A percentile compares a stretch with the other conserved stretches of the same genome.
Evolutionary conservation across 1,140 invertebrate species (phyloP).

Genomic region (Caenorhabditis elegans): DNA sequence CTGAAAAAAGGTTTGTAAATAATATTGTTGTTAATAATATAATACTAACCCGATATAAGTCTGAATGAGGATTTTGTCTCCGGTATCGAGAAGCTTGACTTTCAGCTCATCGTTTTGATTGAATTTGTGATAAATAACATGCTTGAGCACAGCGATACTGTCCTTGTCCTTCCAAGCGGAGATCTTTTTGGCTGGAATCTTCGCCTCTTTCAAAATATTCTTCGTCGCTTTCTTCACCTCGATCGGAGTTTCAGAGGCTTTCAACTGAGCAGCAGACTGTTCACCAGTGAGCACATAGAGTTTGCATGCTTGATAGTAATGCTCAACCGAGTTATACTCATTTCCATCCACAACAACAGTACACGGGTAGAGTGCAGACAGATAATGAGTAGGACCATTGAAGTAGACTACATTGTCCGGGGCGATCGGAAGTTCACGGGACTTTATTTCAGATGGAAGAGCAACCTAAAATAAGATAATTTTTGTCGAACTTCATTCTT

Average conservation of each 20-base stretch:
- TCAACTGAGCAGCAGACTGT: not conserved
- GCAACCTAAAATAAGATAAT: no score
- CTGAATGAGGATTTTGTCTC: conserved; percentile 13
- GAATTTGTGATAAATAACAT: conserved; percentile 10
- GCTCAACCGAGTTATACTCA: not conserved
- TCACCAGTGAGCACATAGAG: not conserved
- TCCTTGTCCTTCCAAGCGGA: not conserved
- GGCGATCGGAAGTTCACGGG: not conserved
- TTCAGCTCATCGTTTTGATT: not conserved
- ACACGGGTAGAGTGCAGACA: not conserved
- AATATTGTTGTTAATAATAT: not conserved
- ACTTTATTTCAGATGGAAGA: not conserved
- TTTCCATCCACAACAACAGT: not conserved
- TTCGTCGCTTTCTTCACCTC: not conserved
- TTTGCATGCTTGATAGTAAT: conserved; percentile 25
- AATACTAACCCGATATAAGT: not conserved
- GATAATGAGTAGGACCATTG: not conserved
- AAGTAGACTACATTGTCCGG: not conserved
- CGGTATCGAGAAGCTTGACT: not conserved
- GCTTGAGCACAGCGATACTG: not conserved
- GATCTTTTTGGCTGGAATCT: not conserved
- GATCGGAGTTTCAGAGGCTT: not conserved
- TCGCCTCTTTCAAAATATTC: not conserved
- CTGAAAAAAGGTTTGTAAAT: not conserved
- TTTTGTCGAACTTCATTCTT: no score